These are phyloP conservation scores for Eurytoma adleriae DNA, from an alignment of 2,888 invertebrate genomes.

Conservation along the genomic window DNA sequence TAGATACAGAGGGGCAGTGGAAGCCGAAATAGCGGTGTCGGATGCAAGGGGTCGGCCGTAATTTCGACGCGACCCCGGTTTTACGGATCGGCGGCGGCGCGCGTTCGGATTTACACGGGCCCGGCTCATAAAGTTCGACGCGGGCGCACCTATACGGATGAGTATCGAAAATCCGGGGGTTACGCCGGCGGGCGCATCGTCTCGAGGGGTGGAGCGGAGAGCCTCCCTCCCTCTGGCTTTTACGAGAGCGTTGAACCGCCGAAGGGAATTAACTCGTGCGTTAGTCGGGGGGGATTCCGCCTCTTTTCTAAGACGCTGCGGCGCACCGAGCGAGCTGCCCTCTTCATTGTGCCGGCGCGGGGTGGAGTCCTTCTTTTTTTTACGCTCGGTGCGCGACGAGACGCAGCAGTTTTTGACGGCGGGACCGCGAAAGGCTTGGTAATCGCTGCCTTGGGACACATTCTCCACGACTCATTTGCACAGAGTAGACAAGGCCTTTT, in stretches of 20 bases:
- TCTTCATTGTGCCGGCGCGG: not conserved
- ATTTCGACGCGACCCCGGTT: slow-evolving; percentile 22
- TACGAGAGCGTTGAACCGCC: slow-evolving; percentile 52
- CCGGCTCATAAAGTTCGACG: slow-evolving; percentile 51
- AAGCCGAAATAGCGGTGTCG: slow-evolving; percentile 32
- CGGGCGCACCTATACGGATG: slow-evolving; percentile 18
- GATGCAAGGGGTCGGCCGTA: slow-evolving; percentile 27
- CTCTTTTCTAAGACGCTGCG: slow-evolving; percentile 11
- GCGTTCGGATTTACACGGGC: slow-evolving; percentile 39
- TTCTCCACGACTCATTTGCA: no score
- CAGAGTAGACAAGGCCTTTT: no score
- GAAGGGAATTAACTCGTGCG: slow-evolving; percentile 36
- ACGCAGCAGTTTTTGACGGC: not conserved
- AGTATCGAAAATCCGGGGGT: slow-evolving; percentile 30
- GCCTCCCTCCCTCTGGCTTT: slow-evolving; percentile 22
- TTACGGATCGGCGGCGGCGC: slow-evolving; percentile 27
- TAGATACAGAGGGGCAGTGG: not conserved
- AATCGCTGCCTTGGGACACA: no score
- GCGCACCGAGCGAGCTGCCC: not conserved
- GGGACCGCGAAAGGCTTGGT: not conserved
- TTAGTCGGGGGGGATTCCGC: not conserved
- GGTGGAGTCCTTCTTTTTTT: slow-evolving; percentile 7
- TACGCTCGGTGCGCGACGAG: not conserved
- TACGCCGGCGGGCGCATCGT: not conserved
- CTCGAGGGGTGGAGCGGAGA: not conserved